A percentile compares a stretch with the other conserved stretches of the same genome.
Conservation (phyloP, 1,140 invertebrate genomes). For the Neodiprion virginianus region DNA sequence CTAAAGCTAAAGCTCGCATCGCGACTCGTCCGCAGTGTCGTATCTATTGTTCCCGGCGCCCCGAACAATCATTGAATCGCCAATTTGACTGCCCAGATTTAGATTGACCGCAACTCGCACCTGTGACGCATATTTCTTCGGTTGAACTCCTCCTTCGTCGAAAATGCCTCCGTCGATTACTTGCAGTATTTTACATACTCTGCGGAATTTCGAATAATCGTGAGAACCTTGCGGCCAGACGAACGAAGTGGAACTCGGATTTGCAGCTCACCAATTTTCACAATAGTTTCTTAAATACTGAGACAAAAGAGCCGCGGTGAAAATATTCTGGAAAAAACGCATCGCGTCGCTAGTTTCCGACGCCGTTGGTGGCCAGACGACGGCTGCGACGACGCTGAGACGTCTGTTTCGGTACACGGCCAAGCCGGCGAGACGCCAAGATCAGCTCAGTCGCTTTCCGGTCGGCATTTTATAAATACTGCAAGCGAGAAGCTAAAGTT, state of each 20-base stretch:
- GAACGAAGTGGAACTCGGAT: too few relatives aligned
- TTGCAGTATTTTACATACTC: too few relatives aligned
- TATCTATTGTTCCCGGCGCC: not conserved
- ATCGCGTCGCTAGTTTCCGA: not conserved
- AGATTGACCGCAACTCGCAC: not conserved
- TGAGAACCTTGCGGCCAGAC: too few relatives aligned
- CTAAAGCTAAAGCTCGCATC: not conserved
- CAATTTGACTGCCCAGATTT: not conserved
- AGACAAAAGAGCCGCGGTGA: not conserved
- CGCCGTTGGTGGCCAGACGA: not conserved
- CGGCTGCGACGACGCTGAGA: slow-evolving; percentile 19
- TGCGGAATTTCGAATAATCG: too few relatives aligned
- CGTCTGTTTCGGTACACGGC: slow-evolving; percentile 36
- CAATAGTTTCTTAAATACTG: too few relatives aligned
- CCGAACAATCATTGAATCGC: not conserved
- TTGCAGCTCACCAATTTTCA: too few relatives aligned
- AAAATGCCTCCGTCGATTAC: not conserved
- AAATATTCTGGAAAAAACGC: not conserved
- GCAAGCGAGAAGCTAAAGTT: slow-evolving; percentile 40
- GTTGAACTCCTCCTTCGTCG: not conserved
- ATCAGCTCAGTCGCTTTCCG: slow-evolving; percentile 60
- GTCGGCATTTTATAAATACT: slow-evolving; percentile 65
- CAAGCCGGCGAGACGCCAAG: slow-evolving; percentile 57
- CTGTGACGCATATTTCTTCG: not conserved
- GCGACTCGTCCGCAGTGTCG: not conserved